Percentiles rank a stretch among this genome's conserved stretches.
Evolutionary conservation across 2,113 vertebrate species (phyloP).

Genomic region (Haemorhous mexicanus): DNA sequence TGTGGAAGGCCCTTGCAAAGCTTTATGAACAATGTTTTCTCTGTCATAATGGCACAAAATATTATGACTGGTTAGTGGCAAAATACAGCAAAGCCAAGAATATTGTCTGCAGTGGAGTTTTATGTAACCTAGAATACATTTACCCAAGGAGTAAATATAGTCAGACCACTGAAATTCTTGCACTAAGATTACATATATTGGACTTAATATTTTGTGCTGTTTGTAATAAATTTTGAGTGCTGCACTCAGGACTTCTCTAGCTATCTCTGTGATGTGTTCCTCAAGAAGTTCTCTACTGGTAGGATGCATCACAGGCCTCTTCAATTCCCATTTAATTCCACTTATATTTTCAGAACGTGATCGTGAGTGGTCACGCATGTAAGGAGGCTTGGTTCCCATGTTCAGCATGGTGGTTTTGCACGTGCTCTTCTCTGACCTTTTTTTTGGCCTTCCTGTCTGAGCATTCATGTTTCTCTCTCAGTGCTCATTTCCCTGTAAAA

Average conservation of each 20-base stretch:
- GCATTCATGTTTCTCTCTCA: not conserved
- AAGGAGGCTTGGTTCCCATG: not conserved
- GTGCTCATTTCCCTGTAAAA: not conserved
- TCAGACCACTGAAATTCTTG: not conserved
- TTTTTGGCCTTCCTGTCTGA: not conserved
- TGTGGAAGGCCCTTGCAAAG: not conserved
- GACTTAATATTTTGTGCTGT: not conserved
- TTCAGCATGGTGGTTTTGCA: not conserved
- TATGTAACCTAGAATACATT: not conserved
- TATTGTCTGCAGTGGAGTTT: not conserved
- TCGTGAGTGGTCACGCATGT: not conserved
- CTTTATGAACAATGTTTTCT: not conserved
- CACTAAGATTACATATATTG: accelerated
- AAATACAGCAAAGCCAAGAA: not conserved
- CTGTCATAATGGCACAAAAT: not conserved
- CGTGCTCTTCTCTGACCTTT: not conserved
- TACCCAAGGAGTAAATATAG: not conserved
- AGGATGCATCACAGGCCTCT: not conserved
- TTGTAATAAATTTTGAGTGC: not conserved
- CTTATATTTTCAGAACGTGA: not conserved
- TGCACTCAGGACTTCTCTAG: not conserved
- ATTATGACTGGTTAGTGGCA: not conserved
- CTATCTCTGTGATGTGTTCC: not conserved
- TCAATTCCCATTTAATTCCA: not conserved
- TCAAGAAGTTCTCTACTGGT: not conserved